Evolutionary conservation across 2,797 vertebrate species (phyloP), one percentile per base, ranked within the genome.

Genomic region (Acrocephalus scirpaceus): DNA sequence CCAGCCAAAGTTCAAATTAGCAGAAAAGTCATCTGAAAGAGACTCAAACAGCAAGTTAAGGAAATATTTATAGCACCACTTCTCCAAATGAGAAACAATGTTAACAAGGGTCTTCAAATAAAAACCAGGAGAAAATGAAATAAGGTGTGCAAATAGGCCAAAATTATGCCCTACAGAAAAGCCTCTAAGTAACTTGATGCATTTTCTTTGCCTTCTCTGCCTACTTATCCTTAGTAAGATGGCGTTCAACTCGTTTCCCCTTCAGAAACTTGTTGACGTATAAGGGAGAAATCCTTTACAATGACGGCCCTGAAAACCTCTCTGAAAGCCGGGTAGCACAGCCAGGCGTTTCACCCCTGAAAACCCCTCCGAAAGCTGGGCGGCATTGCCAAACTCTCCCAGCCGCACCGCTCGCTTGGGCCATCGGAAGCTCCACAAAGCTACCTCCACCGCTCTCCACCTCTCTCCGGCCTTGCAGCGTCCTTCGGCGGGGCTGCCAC

Each of bases 371-470:
- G 56, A 30, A 30, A 70, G 25, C 17, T 7, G 25, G 6, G 22
- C 8, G 19, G 40, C 50, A 64, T 0, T 6, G 50, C 17, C 48
- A n/a, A 60, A 57, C 42, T 62, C 5, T 18, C 9, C 29, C 67
- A 29, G 22, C 4, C 10, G 26, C 36, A 9, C 1, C 6, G 18
- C 27, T 70, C 14, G 4, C 29, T 27, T 4, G 32, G 38, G 58
- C 62, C 76, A 32, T 4, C 47, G 57, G 69, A 54, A 83, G 36
- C n/a, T 27, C 38, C 21, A 20, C 60, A 22, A 47, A 78, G 17
- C 16, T 54, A 9, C 22, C 1, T 7, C 10, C 42, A 18, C 4
- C 0, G 8, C 36, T 13, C 38, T 7, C 10, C 42, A 18, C 4
- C 0, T 7, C 36, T 13, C 38, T 23, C 51, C 29, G 5, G 9